Evolutionary conservation across 2,797 vertebrate species (phyloP).

Genomic region (Rhinogobio ventralis): DNA sequence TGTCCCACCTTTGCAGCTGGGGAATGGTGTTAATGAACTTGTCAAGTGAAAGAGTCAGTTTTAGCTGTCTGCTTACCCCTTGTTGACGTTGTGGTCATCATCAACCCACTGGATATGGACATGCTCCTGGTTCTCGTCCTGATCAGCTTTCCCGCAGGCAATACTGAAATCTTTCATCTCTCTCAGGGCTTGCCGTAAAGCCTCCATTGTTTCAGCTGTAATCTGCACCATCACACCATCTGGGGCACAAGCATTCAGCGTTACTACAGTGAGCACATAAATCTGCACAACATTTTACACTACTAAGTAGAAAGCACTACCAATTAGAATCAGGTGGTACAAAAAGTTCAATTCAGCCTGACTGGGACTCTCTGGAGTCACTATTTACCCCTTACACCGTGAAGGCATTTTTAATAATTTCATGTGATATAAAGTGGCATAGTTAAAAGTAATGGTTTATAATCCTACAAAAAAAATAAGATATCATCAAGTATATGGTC

Average conservation of each 20-base stretch:
- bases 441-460: not conserved
- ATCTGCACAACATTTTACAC: not conserved
- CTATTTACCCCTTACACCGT: not conserved
- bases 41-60: not conserved
- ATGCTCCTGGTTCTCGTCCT: constrained; percentile 92
- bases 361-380: not conserved
- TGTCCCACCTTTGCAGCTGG: not conserved
- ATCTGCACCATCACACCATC: constrained; percentile 99
- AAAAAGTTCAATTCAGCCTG: not conserved
- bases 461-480: not conserved
- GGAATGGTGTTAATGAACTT: not conserved
- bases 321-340: not conserved
- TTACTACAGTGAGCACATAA: not conserved
- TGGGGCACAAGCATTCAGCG: constrained; percentile 60
- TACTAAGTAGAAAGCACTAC: not conserved
- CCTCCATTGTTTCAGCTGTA: constrained; percentile 96
- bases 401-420: not conserved
- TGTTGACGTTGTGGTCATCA: constrained; percentile 95
- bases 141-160: constrained; percentile 90
- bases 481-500: not conserved
- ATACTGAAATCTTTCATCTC: constrained; percentile 98
- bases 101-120: constrained; percentile 95
- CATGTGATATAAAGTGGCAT: not conserved
- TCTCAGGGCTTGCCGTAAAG: constrained; percentile 90
- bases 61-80: constrained; percentile 81